phyloP scores from a whole-genome alignment of 2,888 invertebrate genomes.

The Chromoteleia sp. region DNA sequence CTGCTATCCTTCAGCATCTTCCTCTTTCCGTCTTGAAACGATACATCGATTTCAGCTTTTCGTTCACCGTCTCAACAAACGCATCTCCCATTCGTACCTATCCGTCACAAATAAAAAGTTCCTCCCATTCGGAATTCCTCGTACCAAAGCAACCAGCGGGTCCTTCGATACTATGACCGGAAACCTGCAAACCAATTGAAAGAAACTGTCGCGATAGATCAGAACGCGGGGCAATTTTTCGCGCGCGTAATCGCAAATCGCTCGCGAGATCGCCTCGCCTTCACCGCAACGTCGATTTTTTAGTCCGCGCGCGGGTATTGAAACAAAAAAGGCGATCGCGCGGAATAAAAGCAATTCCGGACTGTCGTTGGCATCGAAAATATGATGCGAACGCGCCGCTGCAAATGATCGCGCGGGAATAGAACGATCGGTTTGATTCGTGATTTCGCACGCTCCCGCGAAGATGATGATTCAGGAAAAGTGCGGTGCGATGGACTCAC shows the following conservation, averaged over 20 bases:
- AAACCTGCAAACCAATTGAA: slow-evolving; percentile 25
- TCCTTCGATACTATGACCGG: slow-evolving; percentile 2
- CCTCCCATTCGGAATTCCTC: slow-evolving; percentile 4
- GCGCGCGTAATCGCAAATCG: slow-evolving; percentile 4
- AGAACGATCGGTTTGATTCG: slow-evolving; percentile 46
- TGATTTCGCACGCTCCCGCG: slow-evolving; percentile 62
- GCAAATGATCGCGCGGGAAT: slow-evolving; percentile 38
- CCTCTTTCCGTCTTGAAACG: slow-evolving; percentile 13
- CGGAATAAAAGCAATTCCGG: slow-evolving; percentile 47
- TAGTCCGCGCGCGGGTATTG: not conserved
- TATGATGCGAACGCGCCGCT: slow-evolving; percentile 27
- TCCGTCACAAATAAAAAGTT: slow-evolving; percentile 17
- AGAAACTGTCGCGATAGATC: slow-evolving; percentile 25
- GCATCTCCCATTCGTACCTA: not conserved
- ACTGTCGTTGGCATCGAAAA: slow-evolving; percentile 42
- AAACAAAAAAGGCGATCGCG: slow-evolving; percentile 26
- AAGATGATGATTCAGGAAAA: slow-evolving; percentile 63
- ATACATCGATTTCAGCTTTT: slow-evolving; percentile 21
- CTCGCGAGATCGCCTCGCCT: not conserved
- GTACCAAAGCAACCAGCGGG: not conserved
- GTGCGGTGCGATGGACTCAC: slow-evolving; percentile 32
- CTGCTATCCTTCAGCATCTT: not conserved
- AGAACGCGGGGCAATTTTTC: slow-evolving; percentile 14
- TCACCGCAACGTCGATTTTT: slow-evolving; percentile 22
- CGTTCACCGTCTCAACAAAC: slow-evolving; percentile 9